A percentile compares a stretch with the other conserved stretches of the same genome.
These are phyloP conservation scores for Omphaloscelis lunosa DNA, from an alignment of 2,888 invertebrate genomes.

Conservation along the genomic window DNA sequence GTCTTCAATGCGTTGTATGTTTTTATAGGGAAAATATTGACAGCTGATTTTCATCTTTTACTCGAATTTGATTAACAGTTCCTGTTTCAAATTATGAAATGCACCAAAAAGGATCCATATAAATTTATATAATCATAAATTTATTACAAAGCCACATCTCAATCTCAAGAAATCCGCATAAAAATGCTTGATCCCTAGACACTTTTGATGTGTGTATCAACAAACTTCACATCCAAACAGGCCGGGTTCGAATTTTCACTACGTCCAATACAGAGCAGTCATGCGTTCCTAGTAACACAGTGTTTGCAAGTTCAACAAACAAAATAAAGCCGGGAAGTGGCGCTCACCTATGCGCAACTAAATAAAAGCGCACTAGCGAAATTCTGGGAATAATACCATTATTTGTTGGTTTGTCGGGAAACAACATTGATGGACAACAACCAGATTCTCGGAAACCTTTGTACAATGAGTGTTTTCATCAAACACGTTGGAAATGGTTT, in stretches of 20 bases:
- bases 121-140: no score
- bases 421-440: neutral
- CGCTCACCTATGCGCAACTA: conserved; percentile 28
- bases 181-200: no score
- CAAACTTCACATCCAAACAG: conserved; percentile 40
- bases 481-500: neutral
- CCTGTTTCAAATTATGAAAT: no score
- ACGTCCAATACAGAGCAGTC: conserved; percentile 28
- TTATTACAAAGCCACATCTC: no score
- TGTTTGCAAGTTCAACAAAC: conserved; percentile 52
- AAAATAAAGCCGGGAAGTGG: conserved; percentile 47
- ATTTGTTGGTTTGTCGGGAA: conserved; percentile 23
- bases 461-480: neutral
- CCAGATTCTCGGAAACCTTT: conserved; percentile 11
- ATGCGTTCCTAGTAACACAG: conserved; percentile 47
- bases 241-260: conserved; percentile 25
- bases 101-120: no score
- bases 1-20: no score
- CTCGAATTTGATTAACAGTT: no score
- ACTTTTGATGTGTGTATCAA: no score
- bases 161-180: no score
- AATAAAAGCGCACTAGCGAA: conserved; percentile 33
- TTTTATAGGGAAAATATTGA: no score
- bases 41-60: no score
- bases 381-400: conserved; percentile 27